Percentiles rank a stretch among this genome's conserved stretches.
Conservation (phyloP, 2,113 vertebrate genomes). For the Thalassoma bifasciatum region DNA sequence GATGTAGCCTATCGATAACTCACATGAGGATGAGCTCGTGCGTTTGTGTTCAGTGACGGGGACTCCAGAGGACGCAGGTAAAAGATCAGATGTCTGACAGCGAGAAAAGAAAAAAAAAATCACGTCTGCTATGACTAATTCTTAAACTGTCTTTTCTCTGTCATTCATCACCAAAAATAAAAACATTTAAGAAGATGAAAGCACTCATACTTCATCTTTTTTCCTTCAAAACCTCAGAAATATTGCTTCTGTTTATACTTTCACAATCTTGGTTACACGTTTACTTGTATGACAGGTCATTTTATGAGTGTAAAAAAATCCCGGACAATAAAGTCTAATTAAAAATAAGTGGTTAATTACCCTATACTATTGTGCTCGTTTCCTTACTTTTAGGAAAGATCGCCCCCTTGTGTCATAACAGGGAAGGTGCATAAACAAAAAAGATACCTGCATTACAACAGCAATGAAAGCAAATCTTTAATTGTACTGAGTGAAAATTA, state of each 20-base stretch:
- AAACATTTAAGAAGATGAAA: constrained; percentile 45
- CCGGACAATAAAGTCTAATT: constrained; percentile 25
- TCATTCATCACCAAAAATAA: constrained; percentile 29
- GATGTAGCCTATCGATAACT: constrained; percentile 73
- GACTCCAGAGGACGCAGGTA: constrained; percentile 37
- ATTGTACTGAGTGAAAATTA: neutral
- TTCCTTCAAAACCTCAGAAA: constrained; percentile 2
- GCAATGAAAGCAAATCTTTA: neutral
- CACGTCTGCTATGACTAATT: neutral
- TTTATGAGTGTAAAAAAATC: neutral
- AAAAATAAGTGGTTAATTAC: constrained; percentile 57
- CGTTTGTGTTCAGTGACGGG: constrained; percentile 45
- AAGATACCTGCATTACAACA: neutral
- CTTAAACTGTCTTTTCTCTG: constrained; percentile 4
- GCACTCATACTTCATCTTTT: neutral
- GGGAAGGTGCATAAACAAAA: constrained; percentile 43
- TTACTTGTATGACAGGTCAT: neutral
- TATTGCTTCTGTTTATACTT: neutral
- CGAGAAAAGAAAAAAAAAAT: neutral
- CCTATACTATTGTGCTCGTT: constrained; percentile 50
- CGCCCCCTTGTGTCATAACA: constrained; percentile 65
- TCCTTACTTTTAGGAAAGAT: constrained; percentile 24
- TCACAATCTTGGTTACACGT: neutral
- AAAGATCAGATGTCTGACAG: constrained; percentile 5
- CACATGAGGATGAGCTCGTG: constrained; percentile 53